A percentile compares a stretch with the other conserved stretches of the same genome.
Conservation (phyloP, 2,113 vertebrate species). For the Eupsittula cactorum region DNA sequence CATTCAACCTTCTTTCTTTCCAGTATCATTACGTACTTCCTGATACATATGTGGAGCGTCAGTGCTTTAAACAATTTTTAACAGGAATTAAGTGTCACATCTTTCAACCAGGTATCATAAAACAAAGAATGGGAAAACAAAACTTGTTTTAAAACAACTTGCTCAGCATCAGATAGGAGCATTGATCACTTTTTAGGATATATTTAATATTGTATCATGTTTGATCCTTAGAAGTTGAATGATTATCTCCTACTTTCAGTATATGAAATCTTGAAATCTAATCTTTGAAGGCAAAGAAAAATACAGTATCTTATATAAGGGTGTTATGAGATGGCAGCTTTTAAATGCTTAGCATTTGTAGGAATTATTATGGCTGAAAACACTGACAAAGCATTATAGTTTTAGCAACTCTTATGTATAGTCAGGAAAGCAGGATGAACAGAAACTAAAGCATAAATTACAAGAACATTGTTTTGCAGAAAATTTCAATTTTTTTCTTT, state of each 20-base stretch:
- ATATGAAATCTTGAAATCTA: not conserved
- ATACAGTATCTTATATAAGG: accelerated
- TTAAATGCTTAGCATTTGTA: not conserved
- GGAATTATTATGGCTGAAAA: not conserved
- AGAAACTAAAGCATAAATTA: not conserved
- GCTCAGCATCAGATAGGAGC: not conserved
- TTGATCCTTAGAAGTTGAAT: not conserved
- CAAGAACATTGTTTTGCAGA: not conserved
- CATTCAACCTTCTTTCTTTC: not conserved
- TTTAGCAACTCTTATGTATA: accelerated
- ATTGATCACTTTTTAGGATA: not conserved
- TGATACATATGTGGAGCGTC: not conserved
- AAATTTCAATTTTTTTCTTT: not conserved
- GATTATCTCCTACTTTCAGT: not conserved
- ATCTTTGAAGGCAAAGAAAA: not conserved
- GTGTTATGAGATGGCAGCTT: not conserved
- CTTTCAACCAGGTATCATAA: not conserved
- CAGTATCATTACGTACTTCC: not conserved
- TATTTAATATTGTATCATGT: not conserved
- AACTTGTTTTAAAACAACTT: not conserved
- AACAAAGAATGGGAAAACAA: not conserved
- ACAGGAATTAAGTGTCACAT: not conserved
- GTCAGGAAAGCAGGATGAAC: not conserved
- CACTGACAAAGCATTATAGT: not conserved
- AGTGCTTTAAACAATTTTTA: not conserved